Evolutionary conservation across 2,888 invertebrate genomes (phyloP).

Genomic region (Lordiphosa andalusiaca): DNA sequence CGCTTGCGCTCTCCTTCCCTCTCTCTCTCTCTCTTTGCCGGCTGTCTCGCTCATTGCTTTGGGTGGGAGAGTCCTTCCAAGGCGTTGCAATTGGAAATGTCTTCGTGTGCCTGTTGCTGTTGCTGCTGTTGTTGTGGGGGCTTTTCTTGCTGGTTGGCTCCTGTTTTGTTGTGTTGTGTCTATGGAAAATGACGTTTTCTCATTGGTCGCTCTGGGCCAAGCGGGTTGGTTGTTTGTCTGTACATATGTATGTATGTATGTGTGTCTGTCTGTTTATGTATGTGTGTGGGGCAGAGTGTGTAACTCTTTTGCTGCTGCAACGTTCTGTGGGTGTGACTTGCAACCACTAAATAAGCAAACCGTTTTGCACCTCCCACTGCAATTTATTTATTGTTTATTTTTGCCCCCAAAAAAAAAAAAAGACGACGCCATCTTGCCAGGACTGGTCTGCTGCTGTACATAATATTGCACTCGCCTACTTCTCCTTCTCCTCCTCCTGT

Average conservation of each 20-base stretch:
- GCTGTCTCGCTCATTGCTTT: conserved; percentile 34
- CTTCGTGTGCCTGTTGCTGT: conserved; percentile 49
- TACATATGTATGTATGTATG: not conserved
- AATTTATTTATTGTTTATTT: conserved; percentile 17
- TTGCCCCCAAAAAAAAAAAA: too few relatives aligned
- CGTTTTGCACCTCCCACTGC: conserved; percentile 27
- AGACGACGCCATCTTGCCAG: conserved; percentile 50
- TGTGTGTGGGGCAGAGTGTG: conserved; percentile 22
- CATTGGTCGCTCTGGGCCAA: conserved; percentile 72
- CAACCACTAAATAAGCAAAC: conserved; percentile 72
- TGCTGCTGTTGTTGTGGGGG: conserved; percentile 51
- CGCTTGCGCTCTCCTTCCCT: conserved; percentile 8
- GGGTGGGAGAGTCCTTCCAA: conserved; percentile 49
- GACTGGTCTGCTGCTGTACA: conserved; percentile 10
- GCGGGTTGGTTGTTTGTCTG: conserved; percentile 64
- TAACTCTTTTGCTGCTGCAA: conserved; percentile 32
- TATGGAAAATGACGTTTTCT: conserved; percentile 64
- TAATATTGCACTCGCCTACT: conserved; percentile 8
- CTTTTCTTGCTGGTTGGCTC: conserved; percentile 67
- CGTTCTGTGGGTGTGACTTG: conserved; percentile 59
- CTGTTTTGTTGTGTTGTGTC: conserved; percentile 73
- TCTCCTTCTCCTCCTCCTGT: not conserved
- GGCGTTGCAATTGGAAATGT: conserved; percentile 69
- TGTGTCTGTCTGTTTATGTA: conserved; percentile 47
- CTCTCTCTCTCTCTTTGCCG: conserved; percentile 13